Conservation (phyloP, 30 jellyfish, hydroid and myxozoan species). For the Aurelia sp. region DNA sequence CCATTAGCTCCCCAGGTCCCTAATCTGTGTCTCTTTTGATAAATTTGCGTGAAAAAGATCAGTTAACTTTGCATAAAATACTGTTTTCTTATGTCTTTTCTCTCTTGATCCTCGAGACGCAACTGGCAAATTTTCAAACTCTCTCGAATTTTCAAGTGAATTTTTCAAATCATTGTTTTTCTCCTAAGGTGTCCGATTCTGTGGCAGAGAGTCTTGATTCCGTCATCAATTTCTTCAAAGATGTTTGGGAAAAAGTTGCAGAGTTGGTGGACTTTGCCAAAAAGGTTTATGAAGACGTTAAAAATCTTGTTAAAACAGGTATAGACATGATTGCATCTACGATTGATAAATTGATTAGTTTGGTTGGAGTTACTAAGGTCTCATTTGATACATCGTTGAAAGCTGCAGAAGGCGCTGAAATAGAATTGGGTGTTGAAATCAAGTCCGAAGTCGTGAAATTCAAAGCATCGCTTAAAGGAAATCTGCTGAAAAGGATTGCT, state of each 20-base stretch:
- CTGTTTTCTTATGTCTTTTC: too few relatives aligned
- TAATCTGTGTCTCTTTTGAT: too few relatives aligned
- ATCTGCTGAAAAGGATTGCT: background rate
- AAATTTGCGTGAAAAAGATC: too few relatives aligned
- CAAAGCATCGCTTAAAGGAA: background rate
- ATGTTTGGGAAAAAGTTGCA: slow-evolving; percentile 30
- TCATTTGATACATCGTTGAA: slow-evolving; percentile 19
- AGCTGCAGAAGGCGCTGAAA: slow-evolving; percentile 42
- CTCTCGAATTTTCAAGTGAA: too few relatives aligned
- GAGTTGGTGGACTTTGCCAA: slow-evolving; percentile 11
- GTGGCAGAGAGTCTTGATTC: slow-evolving; percentile 28
- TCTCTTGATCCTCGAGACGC: too few relatives aligned
- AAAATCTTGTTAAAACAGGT: slow-evolving; percentile 18
- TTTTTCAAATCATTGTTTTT: background rate
- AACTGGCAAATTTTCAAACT: too few relatives aligned
- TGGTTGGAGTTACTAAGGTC: slow-evolving; percentile 19
- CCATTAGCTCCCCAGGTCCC: too few relatives aligned
- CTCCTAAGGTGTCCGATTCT: slow-evolving; percentile 10
- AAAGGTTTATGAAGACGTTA: slow-evolving; percentile 11
- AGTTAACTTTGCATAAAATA: too few relatives aligned
- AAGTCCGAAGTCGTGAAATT: background rate
- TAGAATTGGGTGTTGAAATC: slow-evolving; percentile 16
- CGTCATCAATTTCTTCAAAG: slow-evolving; percentile 27
- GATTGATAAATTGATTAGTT: background rate
- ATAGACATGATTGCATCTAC: slow-evolving; percentile 7